These are phyloP conservation scores for Vulpes ferrilata DNA, from an alignment of 2,113 vertebrate species.

Conservation along the genomic window DNA sequence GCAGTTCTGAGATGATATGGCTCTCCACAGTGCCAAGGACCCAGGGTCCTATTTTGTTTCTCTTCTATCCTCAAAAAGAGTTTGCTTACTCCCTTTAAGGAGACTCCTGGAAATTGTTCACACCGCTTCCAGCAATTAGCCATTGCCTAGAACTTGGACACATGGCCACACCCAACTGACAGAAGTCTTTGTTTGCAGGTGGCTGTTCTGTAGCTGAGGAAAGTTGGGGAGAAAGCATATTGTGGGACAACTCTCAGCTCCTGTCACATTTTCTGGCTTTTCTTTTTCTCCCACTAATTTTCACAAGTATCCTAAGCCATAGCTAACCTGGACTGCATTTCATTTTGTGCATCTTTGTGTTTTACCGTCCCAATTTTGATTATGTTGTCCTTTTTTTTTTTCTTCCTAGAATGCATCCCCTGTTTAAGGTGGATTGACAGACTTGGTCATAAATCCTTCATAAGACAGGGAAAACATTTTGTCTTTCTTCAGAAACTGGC, in stretches of 20 bases:
- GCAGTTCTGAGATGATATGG: neutral
- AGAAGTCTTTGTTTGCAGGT: neutral
- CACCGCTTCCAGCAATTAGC: neutral
- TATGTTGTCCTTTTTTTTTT: neutral
- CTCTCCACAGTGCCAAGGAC: neutral
- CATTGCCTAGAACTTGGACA: neutral
- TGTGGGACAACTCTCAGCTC: neutral
- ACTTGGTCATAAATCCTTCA: neutral
- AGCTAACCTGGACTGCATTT: neutral
- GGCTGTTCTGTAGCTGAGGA: neutral
- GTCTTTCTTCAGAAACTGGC: conserved; percentile 2
- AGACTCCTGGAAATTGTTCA: neutral
- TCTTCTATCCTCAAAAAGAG: neutral
- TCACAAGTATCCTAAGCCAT: neutral
- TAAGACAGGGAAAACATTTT: neutral
- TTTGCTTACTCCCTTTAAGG: neutral
- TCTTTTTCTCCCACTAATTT: neutral
- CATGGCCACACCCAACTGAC: neutral
- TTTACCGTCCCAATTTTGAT: conserved; percentile 3
- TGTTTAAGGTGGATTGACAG: neutral
- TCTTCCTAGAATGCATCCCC: neutral
- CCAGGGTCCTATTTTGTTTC: neutral
- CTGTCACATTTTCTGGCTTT: neutral
- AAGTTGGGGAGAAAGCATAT: neutral
- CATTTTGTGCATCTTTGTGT: neutral